Conservation (phyloP, 2,888 invertebrate genomes). For the Catocala nupta region DNA sequence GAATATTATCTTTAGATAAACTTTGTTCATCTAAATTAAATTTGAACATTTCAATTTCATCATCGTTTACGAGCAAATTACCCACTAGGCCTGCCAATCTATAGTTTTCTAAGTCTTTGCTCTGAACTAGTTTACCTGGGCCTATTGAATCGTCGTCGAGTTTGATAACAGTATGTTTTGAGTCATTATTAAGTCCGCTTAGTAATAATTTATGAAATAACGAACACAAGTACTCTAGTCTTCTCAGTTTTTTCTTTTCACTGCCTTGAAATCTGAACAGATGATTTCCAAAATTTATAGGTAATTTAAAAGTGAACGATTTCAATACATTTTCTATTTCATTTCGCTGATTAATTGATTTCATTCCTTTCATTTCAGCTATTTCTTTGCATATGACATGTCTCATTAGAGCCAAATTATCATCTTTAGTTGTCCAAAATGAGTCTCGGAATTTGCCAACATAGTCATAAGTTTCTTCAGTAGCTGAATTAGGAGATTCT, state of each 20-base stretch:
- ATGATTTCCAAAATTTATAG: constrained; percentile 35
- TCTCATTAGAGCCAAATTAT: constrained; percentile 24
- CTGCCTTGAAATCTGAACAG: constrained; percentile 26
- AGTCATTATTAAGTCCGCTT: background rate
- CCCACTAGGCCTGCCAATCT: constrained; percentile 44
- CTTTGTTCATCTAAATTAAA: constrained; percentile 29
- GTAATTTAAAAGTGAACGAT: constrained; percentile 31
- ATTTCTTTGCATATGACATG: constrained; percentile 21
- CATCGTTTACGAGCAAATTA: constrained; percentile 36
- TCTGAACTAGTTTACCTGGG: constrained; percentile 25
- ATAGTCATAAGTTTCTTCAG: constrained; percentile 9
- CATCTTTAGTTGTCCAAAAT: constrained; percentile 26
- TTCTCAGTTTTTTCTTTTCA: constrained; percentile 21
- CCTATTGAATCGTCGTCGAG: constrained; percentile 36
- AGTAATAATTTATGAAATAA: constrained; percentile 26
- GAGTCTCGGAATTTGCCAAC: constrained; percentile 23
- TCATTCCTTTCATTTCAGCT: constrained; percentile 13
- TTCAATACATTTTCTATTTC: constrained; percentile 16
- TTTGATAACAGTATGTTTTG: constrained; percentile 19
- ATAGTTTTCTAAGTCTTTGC: constrained; percentile 33
- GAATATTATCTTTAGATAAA: constrained; percentile 21
- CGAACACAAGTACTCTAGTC: constrained; percentile 24
- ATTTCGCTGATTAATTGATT: background rate
- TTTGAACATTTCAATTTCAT: constrained; percentile 30
- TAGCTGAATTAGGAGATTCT: background rate